Percentiles rank a stretch among this genome's conserved stretches.
Conservation (phyloP, 2,888 invertebrate genomes). For the Eupeodes luniger region DNA sequence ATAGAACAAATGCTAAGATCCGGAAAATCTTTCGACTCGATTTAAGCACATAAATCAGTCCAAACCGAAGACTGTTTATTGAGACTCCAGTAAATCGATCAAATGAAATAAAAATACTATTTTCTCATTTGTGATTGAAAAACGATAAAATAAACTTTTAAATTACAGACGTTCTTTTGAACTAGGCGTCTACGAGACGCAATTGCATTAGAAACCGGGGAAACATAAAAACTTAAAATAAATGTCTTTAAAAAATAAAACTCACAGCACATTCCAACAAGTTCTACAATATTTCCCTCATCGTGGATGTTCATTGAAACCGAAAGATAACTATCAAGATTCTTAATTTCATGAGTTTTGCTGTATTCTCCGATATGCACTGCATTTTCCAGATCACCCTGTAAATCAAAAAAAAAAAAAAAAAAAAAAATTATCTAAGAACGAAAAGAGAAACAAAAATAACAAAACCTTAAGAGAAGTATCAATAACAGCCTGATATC, state of each 20-base stretch:
- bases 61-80: too few relatives aligned
- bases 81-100: too few relatives aligned
- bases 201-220: neutral
- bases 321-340: slow-evolving; percentile 92
- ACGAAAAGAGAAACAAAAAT: slow-evolving; percentile 27
- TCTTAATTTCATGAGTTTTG: slow-evolving; percentile 92
- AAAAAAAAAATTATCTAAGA: slow-evolving; percentile 87
- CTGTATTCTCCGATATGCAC: slow-evolving; percentile 92
- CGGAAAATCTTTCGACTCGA: too few relatives aligned
- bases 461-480: slow-evolving; percentile 80
- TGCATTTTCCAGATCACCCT: slow-evolving; percentile 92
- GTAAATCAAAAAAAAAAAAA: slow-evolving; percentile 87
- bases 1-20: too few relatives aligned
- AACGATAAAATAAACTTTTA: too few relatives aligned
- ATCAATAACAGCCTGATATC: slow-evolving; percentile 88
- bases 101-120: too few relatives aligned
- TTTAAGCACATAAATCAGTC: too few relatives aligned
- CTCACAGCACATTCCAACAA: slow-evolving; percentile 97
- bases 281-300: slow-evolving; percentile 94
- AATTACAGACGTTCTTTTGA: too few relatives aligned
- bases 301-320: slow-evolving; percentile 96
- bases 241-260: slow-evolving; percentile 20
- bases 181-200: too few relatives aligned
- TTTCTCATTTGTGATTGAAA: too few relatives aligned
- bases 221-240: neutral